Percentiles rank a stretch among this genome's conserved stretches.
Conservation (phyloP, 2,888 invertebrate species). For the Panorpa germanica region DNA sequence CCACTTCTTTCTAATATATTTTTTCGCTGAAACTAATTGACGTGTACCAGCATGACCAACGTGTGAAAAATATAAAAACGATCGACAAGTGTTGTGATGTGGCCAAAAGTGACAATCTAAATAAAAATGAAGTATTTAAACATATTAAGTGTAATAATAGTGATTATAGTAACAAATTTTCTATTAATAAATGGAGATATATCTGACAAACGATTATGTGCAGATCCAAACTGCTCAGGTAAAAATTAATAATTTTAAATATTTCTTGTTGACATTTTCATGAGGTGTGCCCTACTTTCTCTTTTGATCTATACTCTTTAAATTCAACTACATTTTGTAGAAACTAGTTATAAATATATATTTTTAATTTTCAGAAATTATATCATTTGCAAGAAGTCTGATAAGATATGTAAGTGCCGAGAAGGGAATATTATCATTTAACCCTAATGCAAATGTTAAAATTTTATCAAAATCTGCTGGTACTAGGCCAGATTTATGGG, state of each 20-base stretch:
- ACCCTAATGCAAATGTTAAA: conserved; percentile 30
- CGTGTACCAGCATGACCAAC: no score
- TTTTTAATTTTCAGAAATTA: conserved; percentile 29
- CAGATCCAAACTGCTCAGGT: conserved; percentile 51
- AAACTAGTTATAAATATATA: conserved; percentile 10
- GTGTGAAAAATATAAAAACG: no score
- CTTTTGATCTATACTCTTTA: conserved; percentile 12
- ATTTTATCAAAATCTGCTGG: conserved; percentile 57
- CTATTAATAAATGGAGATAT: conserved; percentile 25
- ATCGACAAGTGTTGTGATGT: no score
- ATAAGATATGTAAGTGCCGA: conserved; percentile 34
- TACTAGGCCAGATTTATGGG: conserved; percentile 39
- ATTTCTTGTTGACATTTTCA: neutral
- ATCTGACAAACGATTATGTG: conserved; percentile 52
- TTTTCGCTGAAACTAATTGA: no score
- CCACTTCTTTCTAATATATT: no score
- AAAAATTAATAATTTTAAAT: conserved; percentile 17
- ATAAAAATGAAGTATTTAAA: no score
- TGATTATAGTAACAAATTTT: no score
- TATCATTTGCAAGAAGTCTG: conserved; percentile 40
- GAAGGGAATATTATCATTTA: conserved; percentile 38
- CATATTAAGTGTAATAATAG: no score
- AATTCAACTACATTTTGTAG: conserved; percentile 4
- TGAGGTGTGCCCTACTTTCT: conserved; percentile 1
- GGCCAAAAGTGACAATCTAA: no score